Conservation (phyloP, 2,797 vertebrate genomes). For the Jordanella pulchra region DNA sequence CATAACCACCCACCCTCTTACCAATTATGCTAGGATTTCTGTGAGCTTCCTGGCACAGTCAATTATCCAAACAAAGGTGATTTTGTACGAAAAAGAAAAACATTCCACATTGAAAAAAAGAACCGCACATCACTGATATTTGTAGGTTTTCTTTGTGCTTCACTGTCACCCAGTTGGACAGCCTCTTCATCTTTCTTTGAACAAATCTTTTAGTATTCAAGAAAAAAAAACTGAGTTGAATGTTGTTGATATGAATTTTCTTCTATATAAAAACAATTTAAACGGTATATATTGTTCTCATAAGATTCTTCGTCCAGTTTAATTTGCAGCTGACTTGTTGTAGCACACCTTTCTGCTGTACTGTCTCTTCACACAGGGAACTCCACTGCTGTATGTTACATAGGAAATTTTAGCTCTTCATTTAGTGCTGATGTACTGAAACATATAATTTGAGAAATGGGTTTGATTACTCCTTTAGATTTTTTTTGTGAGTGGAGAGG, state of each 20-base stretch:
- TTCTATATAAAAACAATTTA: slow-evolving; percentile 69
- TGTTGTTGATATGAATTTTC: slow-evolving; percentile 72
- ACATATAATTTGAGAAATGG: slow-evolving; percentile 51
- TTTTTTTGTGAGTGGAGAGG: slow-evolving; percentile 54
- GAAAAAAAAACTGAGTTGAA: slow-evolving; percentile 64
- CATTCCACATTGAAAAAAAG: slow-evolving; percentile 55
- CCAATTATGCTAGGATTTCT: slow-evolving; percentile 54
- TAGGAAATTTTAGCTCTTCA: slow-evolving; percentile 63
- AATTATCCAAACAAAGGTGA: slow-evolving; percentile 34
- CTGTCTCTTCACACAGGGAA: slow-evolving; percentile 78
- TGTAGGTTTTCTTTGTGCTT: slow-evolving; percentile 50
- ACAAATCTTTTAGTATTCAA: slow-evolving; percentile 65
- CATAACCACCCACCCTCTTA: neutral
- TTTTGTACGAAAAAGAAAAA: slow-evolving; percentile 32
- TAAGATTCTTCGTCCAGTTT: slow-evolving; percentile 61
- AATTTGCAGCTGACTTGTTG: slow-evolving; percentile 68
- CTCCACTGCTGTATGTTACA: slow-evolving; percentile 73
- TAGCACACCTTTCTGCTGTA: slow-evolving; percentile 73
- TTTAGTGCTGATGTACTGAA: slow-evolving; percentile 66
- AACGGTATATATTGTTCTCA: slow-evolving; percentile 57
- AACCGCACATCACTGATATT: slow-evolving; percentile 50
- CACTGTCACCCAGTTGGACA: slow-evolving; percentile 37
- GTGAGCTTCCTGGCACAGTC: slow-evolving; percentile 40
- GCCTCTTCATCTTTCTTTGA: slow-evolving; percentile 63
- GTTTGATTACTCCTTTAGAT: slow-evolving; percentile 54